phyloP scores from a whole-genome alignment of 2,113 vertebrate genomes.

The Saguinus imperator region DNA sequence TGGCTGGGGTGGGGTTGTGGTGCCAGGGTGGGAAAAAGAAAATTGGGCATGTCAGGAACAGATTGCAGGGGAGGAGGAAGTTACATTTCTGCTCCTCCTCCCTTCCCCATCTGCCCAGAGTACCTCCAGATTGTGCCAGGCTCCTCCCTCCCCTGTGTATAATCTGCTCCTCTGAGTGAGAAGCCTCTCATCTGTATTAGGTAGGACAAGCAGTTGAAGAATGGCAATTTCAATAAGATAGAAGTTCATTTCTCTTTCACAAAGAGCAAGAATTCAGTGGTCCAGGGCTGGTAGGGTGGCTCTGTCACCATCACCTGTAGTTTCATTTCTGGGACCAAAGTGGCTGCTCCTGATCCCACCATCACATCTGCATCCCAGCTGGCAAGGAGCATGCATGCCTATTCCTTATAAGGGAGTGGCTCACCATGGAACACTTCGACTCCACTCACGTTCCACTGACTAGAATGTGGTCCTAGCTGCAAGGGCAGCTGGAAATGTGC shows the following conservation, averaged over 20 bases:
- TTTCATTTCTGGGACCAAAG: not conserved
- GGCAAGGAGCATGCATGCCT: not conserved
- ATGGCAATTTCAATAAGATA: not conserved
- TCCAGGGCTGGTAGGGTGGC: not conserved
- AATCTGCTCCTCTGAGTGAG: not conserved
- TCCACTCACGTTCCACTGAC: fast-evolving
- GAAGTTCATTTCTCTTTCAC: not conserved
- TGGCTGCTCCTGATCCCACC: not conserved
- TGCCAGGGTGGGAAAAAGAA: too few relatives aligned
- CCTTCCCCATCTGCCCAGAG: not conserved
- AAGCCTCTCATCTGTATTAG: not conserved
- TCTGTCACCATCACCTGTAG: not conserved
- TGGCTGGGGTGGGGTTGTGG: not conserved
- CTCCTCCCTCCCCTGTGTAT: not conserved
- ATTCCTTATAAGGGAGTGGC: not conserved
- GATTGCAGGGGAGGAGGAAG: not conserved
- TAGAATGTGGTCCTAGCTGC: not conserved
- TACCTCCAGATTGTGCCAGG: not conserved
- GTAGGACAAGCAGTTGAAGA: not conserved
- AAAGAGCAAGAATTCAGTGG: not conserved
- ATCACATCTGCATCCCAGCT: not conserved
- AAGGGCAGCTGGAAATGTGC: not conserved
- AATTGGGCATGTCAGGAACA: fast-evolving
- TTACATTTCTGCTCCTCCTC: not conserved
- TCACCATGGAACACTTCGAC: not conserved